Base-by-base conservation (phyloP, 1,140 invertebrate species). In the Penaeus vannamei region DNA sequence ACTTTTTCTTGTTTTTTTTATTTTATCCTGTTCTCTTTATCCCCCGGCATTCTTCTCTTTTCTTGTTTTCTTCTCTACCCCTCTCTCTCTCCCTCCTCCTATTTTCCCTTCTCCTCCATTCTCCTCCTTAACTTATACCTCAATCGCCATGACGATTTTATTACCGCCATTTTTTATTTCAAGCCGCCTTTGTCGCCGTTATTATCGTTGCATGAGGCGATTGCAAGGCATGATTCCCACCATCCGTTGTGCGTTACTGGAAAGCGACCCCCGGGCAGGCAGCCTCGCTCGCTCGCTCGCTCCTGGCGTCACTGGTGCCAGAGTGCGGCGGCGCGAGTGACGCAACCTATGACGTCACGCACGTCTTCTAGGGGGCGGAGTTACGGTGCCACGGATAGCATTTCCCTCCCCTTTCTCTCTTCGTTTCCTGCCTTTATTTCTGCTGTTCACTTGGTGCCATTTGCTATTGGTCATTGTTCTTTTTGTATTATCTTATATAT, bases 61-160 rank as follows among this genome's bases (percentile, higher is more conserved):
- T 36, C 76, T 26, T 79, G 23, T 53, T 36, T 80, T 46, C 36
- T 22, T 46, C 80, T 66, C 82, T 60, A 59, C 85, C 53, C 84
- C 62, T 76, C 81, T 84, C 64, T 89, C 85, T 64, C 84, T 88
- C 17, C 83, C 84, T 46, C 62, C 76, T 26, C 36, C 59, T 61
- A n/a, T 32, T n/a, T 86, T 36, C 29, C 36, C 90, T 64, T 61
- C 36, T 83, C 62, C 80, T 59, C 80, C 61, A 59, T 82, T 82
- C 46, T 59, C 80, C 80, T 82, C 61, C 80, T 14, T 42, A 42
- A 42, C 8, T 7, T 7, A 42, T 42, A 42, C 36, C 36, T 2
- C 1, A 42, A 42, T 42, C 36, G 36, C 36, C 36, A 42, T 42
- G 8, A 42, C 36, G 3, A 42, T 42, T n/a, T 42, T 42, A 42